Evolutionary conservation across 2,888 invertebrate species (phyloP).

Genomic region (Zele albiditarsus): DNA sequence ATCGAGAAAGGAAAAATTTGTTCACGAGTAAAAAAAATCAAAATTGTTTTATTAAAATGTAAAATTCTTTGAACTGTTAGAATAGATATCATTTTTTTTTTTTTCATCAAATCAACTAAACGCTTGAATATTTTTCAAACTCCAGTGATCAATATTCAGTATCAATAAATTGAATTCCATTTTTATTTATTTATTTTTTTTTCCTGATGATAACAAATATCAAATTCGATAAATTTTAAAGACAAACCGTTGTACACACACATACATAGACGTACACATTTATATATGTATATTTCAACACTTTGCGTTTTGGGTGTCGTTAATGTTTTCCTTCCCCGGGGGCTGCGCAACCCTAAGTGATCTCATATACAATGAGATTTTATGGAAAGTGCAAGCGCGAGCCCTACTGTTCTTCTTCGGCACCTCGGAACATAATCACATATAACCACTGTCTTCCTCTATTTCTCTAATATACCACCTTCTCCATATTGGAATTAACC

Average conservation of each 20-base stretch:
- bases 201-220: not conserved
- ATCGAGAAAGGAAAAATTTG: too few species aligned
- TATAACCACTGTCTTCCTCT: not conserved
- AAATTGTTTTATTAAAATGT: too few species aligned
- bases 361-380: slow-evolving; percentile 71
- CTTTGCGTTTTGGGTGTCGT: slow-evolving; percentile 53
- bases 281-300: slow-evolving; percentile 45
- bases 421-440: slow-evolving; percentile 13
- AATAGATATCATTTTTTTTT: too few species aligned
- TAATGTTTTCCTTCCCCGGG: slow-evolving; percentile 47
- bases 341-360: slow-evolving; percentile 67
- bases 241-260: slow-evolving; percentile 26
- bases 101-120: too few species aligned
- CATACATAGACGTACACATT: slow-evolving; percentile 37
- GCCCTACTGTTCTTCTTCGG: slow-evolving; percentile 56
- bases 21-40: too few species aligned
- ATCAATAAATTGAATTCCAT: too few species aligned
- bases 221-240: slow-evolving; percentile 12
- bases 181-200: not conserved
- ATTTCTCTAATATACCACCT: not conserved
- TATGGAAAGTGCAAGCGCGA: slow-evolving; percentile 71
- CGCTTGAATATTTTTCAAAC: too few species aligned
- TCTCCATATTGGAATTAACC: not conserved
- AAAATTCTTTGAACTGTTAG: too few species aligned
- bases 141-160: too few species aligned